phyloP scores from a whole-genome alignment of 2,113 vertebrate genomes.

The Rhineura floridana region DNA sequence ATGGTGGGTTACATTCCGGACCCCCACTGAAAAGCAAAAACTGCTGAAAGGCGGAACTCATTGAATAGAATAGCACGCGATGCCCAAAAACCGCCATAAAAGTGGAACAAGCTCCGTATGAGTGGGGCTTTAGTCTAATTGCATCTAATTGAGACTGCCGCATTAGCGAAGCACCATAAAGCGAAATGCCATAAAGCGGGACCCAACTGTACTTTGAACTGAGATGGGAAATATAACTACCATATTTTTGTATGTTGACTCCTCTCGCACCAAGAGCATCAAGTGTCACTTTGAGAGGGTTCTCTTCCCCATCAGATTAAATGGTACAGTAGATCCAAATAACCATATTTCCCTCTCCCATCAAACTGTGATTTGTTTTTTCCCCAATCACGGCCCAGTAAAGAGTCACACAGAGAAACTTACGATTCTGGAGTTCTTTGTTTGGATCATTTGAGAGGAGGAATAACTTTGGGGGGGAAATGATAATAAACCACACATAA shows the following conservation, averaged over 20 bases:
- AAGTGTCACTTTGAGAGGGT: not conserved
- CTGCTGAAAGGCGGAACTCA: no score
- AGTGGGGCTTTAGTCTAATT: no score
- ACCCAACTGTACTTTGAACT: not conserved
- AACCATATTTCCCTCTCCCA: not conserved
- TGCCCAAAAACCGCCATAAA: no score
- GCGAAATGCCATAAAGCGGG: no score
- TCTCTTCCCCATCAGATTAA: not conserved
- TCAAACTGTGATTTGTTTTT: not conserved
- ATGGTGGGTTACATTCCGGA: no score
- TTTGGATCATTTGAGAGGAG: not conserved
- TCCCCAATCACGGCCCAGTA: no score
- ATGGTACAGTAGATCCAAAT: not conserved
- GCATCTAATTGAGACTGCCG: no score
- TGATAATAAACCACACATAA: not conserved
- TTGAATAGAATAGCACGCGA: no score
- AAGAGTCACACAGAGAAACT: not conserved
- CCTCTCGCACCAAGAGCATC: not conserved
- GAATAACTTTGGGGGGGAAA: not conserved
- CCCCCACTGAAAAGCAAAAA: no score
- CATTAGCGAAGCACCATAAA: no score
- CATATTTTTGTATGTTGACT: not conserved
- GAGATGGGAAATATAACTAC: not conserved
- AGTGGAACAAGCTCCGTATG: no score
- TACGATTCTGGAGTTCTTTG: not conserved